phyloP scores from a whole-genome alignment of 2,888 invertebrate genomes.

The Hesperia comma region DNA sequence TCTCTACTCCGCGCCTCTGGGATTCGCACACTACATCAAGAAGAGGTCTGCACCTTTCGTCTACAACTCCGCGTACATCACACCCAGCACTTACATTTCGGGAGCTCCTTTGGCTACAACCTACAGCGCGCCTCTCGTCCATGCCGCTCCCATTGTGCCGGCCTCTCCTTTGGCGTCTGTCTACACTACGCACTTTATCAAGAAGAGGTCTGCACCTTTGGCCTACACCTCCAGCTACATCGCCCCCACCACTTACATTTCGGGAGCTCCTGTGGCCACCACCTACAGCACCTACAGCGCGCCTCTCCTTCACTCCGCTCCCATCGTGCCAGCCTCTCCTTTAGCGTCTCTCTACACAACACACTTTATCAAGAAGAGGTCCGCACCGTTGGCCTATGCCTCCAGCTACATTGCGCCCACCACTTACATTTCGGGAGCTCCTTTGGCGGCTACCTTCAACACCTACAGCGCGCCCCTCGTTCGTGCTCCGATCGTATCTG shows the following conservation, averaged over 20 bases:
- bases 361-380: constrained; percentile 61
- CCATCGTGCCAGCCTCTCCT: constrained; percentile 52
- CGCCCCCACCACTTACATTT: constrained; percentile 51
- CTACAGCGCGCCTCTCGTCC: constrained; percentile 38
- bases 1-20: constrained; percentile 56
- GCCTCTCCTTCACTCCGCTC: constrained; percentile 39
- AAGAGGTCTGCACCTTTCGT: constrained; percentile 48
- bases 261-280: constrained; percentile 47
- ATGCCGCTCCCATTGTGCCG: constrained; percentile 44
- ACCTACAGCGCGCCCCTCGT: constrained; percentile 39
- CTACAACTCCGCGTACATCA: constrained; percentile 47
- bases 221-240: constrained; percentile 42
- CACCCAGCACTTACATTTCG: constrained; percentile 50
- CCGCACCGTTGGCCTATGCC: constrained; percentile 54
- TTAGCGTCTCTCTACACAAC: constrained; percentile 52
- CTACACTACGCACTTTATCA: constrained; percentile 56
- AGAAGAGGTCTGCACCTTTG: constrained; percentile 58
- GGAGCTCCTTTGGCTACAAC: constrained; percentile 40
- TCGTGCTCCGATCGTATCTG: constrained; percentile 47
- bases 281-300: constrained; percentile 40
- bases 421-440: constrained; percentile 53
- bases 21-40: constrained; percentile 60
- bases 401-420: constrained; percentile 48
- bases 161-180: constrained; percentile 44
- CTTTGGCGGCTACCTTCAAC: constrained; percentile 38